Evolutionary conservation across 2,113 vertebrate genomes (phyloP).

Genomic region (Microcebus tavaratra): DNA sequence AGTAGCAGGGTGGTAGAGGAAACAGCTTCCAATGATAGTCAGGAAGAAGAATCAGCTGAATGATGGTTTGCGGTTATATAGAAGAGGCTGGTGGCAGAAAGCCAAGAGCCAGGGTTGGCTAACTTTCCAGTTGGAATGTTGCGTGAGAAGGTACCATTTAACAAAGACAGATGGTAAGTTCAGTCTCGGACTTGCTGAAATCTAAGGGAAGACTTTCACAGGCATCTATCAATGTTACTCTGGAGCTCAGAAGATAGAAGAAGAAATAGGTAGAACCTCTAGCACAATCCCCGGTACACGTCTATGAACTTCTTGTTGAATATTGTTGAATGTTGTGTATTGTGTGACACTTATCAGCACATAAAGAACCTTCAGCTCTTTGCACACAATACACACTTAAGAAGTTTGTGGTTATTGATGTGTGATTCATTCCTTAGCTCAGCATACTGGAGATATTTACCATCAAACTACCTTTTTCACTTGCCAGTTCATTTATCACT

Average conservation of each 20-base stretch:
- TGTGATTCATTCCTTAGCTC: not conserved
- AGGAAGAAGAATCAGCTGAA: not conserved
- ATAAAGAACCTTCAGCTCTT: not conserved
- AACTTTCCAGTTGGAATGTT: not conserved
- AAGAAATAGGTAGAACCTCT: not conserved
- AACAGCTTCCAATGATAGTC: not conserved
- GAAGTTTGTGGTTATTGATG: not conserved
- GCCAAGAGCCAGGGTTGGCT: too few species aligned
- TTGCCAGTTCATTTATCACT: not conserved
- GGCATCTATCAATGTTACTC: not conserved
- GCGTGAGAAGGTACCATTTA: not conserved
- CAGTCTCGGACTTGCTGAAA: not conserved
- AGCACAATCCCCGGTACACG: not conserved
- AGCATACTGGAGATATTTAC: not conserved
- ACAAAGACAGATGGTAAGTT: not conserved
- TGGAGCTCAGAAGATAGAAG: not conserved
- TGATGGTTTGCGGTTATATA: fast-evolving
- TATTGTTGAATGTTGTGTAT: not conserved
- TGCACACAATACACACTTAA: not conserved
- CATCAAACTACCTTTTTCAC: not conserved
- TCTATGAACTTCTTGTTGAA: not conserved
- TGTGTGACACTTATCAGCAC: too few species aligned
- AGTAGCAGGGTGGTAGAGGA: not conserved
- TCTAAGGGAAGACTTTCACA: not conserved
- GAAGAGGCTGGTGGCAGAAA: not conserved